A percentile compares a stretch with the other conserved stretches of the same genome.
Conservation (phyloP, 2,797 vertebrate genomes). For the Psittacula derbiana region DNA sequence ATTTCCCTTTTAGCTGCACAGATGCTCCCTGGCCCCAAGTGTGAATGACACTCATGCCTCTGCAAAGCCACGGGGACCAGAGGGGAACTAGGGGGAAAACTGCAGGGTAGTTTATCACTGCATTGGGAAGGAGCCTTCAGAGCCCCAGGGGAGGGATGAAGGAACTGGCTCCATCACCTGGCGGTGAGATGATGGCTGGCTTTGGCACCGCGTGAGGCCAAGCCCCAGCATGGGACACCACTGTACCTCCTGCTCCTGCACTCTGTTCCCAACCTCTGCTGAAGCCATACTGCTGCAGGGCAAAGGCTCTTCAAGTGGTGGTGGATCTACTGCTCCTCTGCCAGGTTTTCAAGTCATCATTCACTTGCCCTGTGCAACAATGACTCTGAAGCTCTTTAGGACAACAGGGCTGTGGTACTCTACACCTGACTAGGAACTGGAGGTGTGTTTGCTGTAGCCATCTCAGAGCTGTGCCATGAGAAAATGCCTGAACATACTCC, state of each 20-base stretch:
- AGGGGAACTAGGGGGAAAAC: not conserved
- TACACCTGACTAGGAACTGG: fast-evolving
- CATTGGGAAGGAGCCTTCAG: not conserved
- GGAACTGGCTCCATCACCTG: not conserved
- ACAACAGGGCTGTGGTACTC: not conserved
- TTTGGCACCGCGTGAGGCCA: not conserved
- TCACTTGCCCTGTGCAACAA: not conserved
- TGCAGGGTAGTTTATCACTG: not conserved
- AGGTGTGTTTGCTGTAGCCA: not conserved
- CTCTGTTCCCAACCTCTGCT: not conserved
- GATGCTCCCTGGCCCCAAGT: fast-evolving
- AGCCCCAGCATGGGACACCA: not conserved
- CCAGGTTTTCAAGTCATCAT: not conserved
- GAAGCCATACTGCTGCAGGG: not conserved
- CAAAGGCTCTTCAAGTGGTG: not conserved
- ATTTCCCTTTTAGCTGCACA: not conserved
- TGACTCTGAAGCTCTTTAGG: not conserved
- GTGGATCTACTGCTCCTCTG: not conserved
- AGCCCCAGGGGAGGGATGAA: not conserved
- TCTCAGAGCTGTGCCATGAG: not conserved
- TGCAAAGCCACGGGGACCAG: not conserved
- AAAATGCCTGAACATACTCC: not conserved
- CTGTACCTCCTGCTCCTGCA: not conserved
- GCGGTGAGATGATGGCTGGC: not conserved
- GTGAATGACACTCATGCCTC: not conserved